These are phyloP conservation scores for Chrysodeixis includens DNA, from an alignment of 2,888 invertebrate species.

Conservation along the genomic window DNA sequence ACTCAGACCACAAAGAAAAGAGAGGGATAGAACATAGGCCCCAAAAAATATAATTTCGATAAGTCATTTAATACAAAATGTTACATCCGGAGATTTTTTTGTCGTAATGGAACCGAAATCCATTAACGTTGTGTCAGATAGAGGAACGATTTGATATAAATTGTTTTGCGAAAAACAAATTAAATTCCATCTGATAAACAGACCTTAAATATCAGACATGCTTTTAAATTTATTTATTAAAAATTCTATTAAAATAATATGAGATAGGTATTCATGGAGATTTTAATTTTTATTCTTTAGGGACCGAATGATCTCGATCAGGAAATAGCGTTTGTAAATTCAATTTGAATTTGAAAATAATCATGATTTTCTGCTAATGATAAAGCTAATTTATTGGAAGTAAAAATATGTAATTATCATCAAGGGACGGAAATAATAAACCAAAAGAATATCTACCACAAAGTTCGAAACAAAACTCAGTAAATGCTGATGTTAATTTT, in stretches of 20 bases:
- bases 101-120: constrained; percentile 4
- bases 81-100: constrained; percentile 1
- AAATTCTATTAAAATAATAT: background rate
- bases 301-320: background rate
- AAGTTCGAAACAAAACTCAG: no score
- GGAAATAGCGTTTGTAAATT: background rate
- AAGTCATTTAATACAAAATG: constrained; percentile 3
- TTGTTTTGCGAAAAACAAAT: constrained; percentile 4
- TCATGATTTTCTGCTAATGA: no score
- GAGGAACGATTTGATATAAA: constrained; percentile 4
- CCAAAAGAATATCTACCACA: no score
- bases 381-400: no score
- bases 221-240: constrained; percentile 1
- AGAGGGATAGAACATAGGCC: constrained; percentile 5
- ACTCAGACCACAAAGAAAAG: constrained; percentile 13
- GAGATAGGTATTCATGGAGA: background rate
- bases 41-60: background rate
- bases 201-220: background rate
- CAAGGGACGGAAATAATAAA: no score
- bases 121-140: constrained; percentile 2
- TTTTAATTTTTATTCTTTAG: background rate
- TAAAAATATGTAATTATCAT: no score
- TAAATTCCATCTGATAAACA: constrained; percentile 4
- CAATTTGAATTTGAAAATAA: no score
- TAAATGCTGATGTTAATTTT: no score